Evolutionary conservation across 35 echinoderm and acorn worm genomes (phyloP).

Genomic region (Eucidaris tribuloides): DNA sequence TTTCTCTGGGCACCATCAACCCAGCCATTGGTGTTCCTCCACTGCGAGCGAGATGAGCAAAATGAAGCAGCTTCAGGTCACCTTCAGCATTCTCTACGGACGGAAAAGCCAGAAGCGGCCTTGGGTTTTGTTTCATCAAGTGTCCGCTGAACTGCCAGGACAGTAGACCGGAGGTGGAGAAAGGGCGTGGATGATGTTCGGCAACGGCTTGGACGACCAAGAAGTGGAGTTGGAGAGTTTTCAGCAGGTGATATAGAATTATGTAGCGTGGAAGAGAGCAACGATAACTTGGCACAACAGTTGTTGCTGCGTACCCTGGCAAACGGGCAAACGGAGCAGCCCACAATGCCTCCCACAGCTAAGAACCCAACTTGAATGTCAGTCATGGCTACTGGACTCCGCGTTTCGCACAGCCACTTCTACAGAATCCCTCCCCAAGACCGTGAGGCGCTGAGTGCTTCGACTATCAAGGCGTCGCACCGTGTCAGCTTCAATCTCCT

Average conservation of each 20-base stretch:
- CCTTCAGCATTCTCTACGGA: slow-evolving; percentile 23
- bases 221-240: no score
- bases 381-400: slow-evolving; percentile 81
- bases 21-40: slow-evolving; percentile 41
- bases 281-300: slow-evolving; percentile 59
- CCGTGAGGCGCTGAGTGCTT: slow-evolving; percentile 44
- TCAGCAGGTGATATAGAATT: no score
- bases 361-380: slow-evolving; percentile 40
- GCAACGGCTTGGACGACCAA: no score
- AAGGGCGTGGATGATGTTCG: slow-evolving; percentile 3
- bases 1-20: slow-evolving; percentile 55
- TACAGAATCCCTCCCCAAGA: slow-evolving; percentile 66
- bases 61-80: slow-evolving; percentile 30
- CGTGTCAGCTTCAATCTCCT: slow-evolving; percentile 81
- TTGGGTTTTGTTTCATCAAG: slow-evolving; percentile 84
- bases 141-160: slow-evolving; percentile 32
- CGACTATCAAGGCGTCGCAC: no score
- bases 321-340: background rate
- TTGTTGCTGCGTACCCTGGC: slow-evolving; percentile 44
- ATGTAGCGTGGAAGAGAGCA: no score
- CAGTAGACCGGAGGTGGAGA: background rate
- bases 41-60: slow-evolving; percentile 59
- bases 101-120: slow-evolving; percentile 7
- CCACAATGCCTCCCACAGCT: background rate
- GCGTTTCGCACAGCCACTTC: slow-evolving; percentile 91